Conservation (phyloP, 2,888 invertebrate species). For the Onthophagus sagittarius region DNA sequence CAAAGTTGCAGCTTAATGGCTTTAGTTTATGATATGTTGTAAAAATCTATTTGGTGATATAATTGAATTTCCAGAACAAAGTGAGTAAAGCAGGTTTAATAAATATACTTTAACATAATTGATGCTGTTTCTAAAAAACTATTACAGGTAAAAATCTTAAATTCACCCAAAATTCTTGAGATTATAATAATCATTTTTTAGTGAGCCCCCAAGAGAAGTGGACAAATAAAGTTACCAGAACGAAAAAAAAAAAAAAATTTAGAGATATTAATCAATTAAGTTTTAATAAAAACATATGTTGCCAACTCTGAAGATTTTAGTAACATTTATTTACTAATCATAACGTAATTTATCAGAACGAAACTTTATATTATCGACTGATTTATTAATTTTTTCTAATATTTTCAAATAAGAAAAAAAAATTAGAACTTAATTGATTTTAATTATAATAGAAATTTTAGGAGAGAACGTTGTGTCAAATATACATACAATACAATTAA, state of each 20-base stretch:
- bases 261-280: neutral
- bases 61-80: no score
- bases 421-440: neutral
- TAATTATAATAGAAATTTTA: neutral
- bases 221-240: constrained; percentile 16
- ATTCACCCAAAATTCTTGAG: neutral
- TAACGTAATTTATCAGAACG: neutral
- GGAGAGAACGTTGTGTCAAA: constrained; percentile 10
- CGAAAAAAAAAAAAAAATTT: neutral
- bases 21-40: no score
- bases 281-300: neutral
- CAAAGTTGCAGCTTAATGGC: no score
- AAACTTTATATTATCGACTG: neutral
- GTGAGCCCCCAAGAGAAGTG: constrained; percentile 19
- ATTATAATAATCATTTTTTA: constrained; percentile 6
- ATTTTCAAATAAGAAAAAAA: neutral
- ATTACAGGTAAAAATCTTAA: constrained; percentile 42
- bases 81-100: no score
- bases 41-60: no score
- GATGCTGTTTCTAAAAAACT: no score
- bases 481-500: neutral
- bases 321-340: neutral
- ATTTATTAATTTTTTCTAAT: neutral
- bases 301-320: neutral
- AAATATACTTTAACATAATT: no score